These are phyloP conservation scores for Chloroceryle amazona DNA, from an alignment of 2,797 vertebrate species.

Conservation along the genomic window DNA sequence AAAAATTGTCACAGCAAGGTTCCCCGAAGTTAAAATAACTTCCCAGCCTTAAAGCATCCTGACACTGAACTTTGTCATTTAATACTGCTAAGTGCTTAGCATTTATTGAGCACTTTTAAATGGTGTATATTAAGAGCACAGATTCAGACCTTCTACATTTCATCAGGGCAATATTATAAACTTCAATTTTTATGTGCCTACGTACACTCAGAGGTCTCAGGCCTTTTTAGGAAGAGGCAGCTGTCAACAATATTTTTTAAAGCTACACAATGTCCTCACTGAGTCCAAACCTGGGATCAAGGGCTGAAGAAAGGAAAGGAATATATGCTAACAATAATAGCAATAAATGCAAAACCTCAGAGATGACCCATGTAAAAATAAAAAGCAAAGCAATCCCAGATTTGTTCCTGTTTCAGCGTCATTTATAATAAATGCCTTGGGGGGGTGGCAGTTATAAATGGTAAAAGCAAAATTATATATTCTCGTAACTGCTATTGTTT, in stretches of 20 bases:
- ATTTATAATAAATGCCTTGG: background rate
- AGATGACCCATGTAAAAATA: background rate
- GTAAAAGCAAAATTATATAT: conserved; percentile 9
- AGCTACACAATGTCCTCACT: background rate
- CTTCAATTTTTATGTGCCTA: background rate
- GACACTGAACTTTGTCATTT: background rate
- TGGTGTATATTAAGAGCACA: background rate
- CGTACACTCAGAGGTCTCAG: background rate
- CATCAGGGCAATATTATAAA: background rate
- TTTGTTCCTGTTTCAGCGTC: background rate
- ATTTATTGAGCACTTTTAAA: background rate
- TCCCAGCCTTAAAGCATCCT: background rate
- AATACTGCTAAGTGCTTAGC: background rate
- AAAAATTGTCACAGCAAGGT: background rate
- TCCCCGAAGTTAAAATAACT: background rate
- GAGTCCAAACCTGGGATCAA: background rate
- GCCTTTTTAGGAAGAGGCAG: background rate
- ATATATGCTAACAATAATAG: background rate
- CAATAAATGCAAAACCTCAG: background rate
- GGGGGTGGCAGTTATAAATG: background rate
- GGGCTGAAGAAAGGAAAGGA: conserved; percentile 21
- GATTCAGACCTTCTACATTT: background rate
- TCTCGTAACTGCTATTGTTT: background rate
- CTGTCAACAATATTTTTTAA: background rate
- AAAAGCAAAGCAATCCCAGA: conserved; percentile 31